These are phyloP conservation scores for Patagioenas fasciata DNA, from an alignment of 2,113 vertebrate species.

Conservation along the genomic window DNA sequence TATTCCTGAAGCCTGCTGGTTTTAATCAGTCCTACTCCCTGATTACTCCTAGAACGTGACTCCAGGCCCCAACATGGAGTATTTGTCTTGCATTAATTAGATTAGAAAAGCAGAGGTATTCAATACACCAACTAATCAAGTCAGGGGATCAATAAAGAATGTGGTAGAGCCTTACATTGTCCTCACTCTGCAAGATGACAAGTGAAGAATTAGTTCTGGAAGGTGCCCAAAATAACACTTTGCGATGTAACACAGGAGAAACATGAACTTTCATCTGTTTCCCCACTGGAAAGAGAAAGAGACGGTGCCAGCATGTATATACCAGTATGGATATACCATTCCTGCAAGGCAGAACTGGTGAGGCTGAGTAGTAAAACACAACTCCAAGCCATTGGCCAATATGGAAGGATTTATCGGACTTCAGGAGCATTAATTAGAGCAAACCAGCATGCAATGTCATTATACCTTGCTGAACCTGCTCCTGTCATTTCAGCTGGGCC, in stretches of 20 bases:
- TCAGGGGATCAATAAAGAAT: slow-evolving; percentile 70
- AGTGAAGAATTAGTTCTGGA: slow-evolving; percentile 14
- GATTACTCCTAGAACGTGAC: slow-evolving; percentile 65
- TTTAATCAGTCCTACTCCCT: slow-evolving; percentile 62
- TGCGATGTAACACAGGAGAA: neutral
- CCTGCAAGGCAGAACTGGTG: neutral
- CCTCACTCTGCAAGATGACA: slow-evolving; percentile 5
- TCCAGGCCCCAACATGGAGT: slow-evolving; percentile 40
- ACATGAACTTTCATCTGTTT: neutral
- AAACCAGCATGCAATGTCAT: neutral
- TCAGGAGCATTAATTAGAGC: neutral
- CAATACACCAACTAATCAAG: slow-evolving; percentile 79
- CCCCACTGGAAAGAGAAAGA: neutral
- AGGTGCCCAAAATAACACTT: slow-evolving; percentile 5
- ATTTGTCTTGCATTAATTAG: slow-evolving; percentile 80
- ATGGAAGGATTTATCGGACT: neutral
- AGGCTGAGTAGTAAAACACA: neutral
- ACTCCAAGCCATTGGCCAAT: neutral
- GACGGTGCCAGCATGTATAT: neutral
- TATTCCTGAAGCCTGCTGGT: slow-evolving; percentile 51
- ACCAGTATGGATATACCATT: neutral
- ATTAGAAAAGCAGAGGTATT: slow-evolving; percentile 67
- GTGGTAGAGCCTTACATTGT: slow-evolving; percentile 37
- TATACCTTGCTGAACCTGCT: neutral
- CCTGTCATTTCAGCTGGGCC: neutral